phyloP scores from a whole-genome alignment of 2,113 vertebrate genomes.

The Ochotona princeps region DNA sequence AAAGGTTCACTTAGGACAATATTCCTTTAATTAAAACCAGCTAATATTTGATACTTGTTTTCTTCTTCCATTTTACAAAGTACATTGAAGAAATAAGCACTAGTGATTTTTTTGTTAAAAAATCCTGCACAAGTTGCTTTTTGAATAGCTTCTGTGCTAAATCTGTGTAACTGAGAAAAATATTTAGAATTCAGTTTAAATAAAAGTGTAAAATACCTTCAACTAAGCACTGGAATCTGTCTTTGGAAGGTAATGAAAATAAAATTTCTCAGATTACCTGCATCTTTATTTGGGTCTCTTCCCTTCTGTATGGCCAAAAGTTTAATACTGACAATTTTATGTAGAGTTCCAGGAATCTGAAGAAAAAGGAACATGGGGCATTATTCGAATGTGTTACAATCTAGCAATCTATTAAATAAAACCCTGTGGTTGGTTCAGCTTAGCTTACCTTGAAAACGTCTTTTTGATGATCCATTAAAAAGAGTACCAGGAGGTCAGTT shows the following conservation, averaged over 20 bases:
- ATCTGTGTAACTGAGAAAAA: neutral
- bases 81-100: conserved; percentile 7
- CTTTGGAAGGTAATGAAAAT: conserved; percentile 15
- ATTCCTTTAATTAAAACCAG: conserved; percentile 42
- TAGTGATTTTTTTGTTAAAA: neutral
- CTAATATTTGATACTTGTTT: neutral
- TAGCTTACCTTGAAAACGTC: conserved; percentile 95
- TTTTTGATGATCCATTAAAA: conserved; percentile 95
- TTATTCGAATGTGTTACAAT: conserved; percentile 50
- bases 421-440: too few species aligned
- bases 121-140: neutral
- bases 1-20: conserved; percentile 1
- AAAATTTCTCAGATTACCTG: conserved; percentile 86
- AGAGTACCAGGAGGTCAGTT: conserved; percentile 95
- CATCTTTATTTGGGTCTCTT: conserved; percentile 88
- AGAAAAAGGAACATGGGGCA: conserved; percentile 12
- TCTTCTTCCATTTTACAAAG: conserved; percentile 20
- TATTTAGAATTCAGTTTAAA: conserved; percentile 31
- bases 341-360: conserved; percentile 93
- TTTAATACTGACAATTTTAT: conserved; percentile 96
- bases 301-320: conserved; percentile 91
- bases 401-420: neutral
- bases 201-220: conserved; percentile 31
- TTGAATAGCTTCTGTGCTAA: neutral
- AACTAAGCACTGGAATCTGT: conserved; percentile 41